These are phyloP conservation scores for Drosophila willistoni DNA, from an alignment of 1,140 invertebrate genomes.

Conservation along the genomic window DNA sequence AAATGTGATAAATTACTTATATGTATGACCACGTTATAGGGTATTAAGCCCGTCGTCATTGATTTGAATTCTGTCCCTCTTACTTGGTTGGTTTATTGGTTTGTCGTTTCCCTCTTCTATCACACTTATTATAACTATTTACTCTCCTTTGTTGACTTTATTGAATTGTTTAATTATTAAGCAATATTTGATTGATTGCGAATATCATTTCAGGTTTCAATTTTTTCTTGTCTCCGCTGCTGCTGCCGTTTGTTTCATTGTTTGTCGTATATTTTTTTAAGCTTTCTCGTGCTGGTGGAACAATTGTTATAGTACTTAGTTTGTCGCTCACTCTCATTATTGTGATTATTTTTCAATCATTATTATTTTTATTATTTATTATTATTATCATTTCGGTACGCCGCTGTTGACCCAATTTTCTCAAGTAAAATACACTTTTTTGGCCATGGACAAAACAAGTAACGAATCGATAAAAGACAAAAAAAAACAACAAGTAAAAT, in stretches of 20 bases:
- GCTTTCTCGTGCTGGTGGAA: constrained; percentile 20
- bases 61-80: neutral
- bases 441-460: constrained; percentile 36
- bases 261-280: constrained; percentile 28
- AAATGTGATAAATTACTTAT: no score
- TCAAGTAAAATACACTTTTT: constrained; percentile 27
- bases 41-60: neutral
- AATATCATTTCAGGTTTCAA: constrained; percentile 66
- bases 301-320: constrained; percentile 52
- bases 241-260: constrained; percentile 34
- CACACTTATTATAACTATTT: constrained; percentile 62
- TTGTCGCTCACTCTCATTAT: constrained; percentile 74
- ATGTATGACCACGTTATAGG: neutral
- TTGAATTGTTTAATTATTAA: constrained; percentile 83
- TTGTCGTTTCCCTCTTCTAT: constrained; percentile 41
- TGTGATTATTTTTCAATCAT: constrained; percentile 74
- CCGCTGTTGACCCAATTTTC: constrained; percentile 70
- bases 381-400: constrained; percentile 40
- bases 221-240: constrained; percentile 59
- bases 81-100: constrained; percentile 20
- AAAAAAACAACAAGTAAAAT: constrained; percentile 24
- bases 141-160: constrained; percentile 70
- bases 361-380: constrained; percentile 46
- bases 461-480: constrained; percentile 1
- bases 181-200: constrained; percentile 82